Conservation (phyloP, 2,888 invertebrate genomes). For the Scrobipalpa atriplicella region DNA sequence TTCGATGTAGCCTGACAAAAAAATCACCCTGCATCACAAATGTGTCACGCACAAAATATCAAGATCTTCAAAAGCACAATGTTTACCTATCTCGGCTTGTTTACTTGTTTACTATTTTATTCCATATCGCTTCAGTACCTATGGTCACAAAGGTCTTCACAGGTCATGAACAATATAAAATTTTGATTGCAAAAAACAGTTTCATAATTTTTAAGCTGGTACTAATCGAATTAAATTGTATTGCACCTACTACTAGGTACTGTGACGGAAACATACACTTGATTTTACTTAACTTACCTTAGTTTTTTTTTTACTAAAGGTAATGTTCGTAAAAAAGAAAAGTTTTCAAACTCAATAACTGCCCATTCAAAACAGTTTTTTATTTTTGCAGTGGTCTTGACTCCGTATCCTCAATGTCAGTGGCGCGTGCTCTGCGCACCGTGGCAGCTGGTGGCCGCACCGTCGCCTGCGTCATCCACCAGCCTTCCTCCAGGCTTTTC, state of each 20-base stretch:
- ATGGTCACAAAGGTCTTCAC: neutral
- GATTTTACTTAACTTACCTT: too few relatives aligned
- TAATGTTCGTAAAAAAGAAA: neutral
- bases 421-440: constrained; percentile 83
- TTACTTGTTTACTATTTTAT: neutral
- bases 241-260: too few relatives aligned
- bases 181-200: neutral
- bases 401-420: constrained; percentile 86
- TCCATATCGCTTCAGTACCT: neutral
- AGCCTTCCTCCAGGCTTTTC: constrained; percentile 89
- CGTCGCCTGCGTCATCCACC: constrained; percentile 90
- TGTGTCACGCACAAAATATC: neutral
- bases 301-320: too few relatives aligned
- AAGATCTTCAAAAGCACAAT: neutral
- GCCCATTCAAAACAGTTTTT: neutral
- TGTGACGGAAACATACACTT: too few relatives aligned
- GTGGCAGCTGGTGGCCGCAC: constrained; percentile 86
- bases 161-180: neutral
- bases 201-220: neutral
- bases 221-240: neutral
- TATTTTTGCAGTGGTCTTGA: constrained; percentile 80
- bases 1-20: too few relatives aligned
- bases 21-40: neutral
- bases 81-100: neutral
- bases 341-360: too few relatives aligned